Conservation (phyloP, 2,797 vertebrate species). For the Mormyrus hasselquistii region DNA sequence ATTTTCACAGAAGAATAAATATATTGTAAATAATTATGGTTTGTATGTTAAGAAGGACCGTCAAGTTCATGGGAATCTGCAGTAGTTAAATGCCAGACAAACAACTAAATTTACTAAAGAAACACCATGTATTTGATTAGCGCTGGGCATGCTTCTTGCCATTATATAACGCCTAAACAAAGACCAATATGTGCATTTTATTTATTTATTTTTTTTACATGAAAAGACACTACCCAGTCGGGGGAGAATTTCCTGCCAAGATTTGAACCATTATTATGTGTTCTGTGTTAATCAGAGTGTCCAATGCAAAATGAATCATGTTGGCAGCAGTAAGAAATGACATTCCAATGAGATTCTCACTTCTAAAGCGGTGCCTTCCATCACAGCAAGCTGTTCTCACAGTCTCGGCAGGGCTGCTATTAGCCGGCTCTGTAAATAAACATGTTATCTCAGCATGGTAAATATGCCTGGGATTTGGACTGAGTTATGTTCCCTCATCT, state of each 20-base stretch:
- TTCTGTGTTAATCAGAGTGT: constrained; percentile 7
- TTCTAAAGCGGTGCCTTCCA: background rate
- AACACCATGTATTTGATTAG: background rate
- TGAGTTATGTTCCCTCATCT: background rate
- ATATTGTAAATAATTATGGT: background rate
- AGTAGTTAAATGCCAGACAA: background rate
- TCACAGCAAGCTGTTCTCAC: background rate
- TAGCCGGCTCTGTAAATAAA: constrained; percentile 19
- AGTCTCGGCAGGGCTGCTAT: constrained; percentile 16
- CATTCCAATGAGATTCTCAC: constrained; percentile 1
- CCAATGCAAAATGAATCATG: background rate
- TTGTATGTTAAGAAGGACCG: background rate
- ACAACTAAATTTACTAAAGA: background rate
- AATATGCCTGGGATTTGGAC: constrained; percentile 7
- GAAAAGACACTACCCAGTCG: background rate
- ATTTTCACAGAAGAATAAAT: background rate
- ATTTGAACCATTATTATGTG: background rate
- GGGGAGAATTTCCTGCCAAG: background rate
- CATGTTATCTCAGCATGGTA: constrained; percentile 6
- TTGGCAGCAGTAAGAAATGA: background rate
- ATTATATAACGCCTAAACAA: background rate
- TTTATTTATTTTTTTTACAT: background rate
- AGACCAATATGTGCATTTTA: background rate
- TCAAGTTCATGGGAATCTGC: background rate
- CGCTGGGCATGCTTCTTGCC: background rate